A percentile compares a stretch with the other conserved stretches of the same genome.
These are phyloP conservation scores for Holothuria scabra DNA, from an alignment of 53 echinoderm and acorn worm species.

Conservation along the genomic window DNA sequence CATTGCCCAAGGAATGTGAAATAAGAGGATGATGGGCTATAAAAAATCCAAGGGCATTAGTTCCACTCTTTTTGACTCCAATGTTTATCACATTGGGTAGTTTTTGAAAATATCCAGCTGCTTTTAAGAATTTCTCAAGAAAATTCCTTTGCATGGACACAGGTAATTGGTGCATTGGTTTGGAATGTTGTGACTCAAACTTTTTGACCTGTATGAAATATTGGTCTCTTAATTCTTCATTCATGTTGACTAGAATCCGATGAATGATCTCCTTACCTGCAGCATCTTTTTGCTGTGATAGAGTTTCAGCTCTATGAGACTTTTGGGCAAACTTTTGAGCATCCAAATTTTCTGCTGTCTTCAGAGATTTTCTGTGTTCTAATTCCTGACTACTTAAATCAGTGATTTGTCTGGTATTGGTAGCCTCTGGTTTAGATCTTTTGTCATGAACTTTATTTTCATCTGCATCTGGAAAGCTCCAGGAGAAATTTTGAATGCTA, in stretches of 20 bases:
- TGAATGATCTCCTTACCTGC: too few relatives aligned
- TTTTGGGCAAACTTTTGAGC: too few relatives aligned
- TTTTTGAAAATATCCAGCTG: conserved; percentile 65
- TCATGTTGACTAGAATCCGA: neutral
- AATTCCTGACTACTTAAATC: too few relatives aligned
- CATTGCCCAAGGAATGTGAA: conserved; percentile 83
- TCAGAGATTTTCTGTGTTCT: too few relatives aligned
- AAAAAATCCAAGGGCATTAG: conserved; percentile 89
- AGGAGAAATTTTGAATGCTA: neutral
- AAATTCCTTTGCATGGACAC: conserved; percentile 68
- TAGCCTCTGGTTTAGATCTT: neutral
- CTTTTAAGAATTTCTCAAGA: conserved; percentile 41
- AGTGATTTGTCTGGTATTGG: too few relatives aligned
- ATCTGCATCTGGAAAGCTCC: conserved; percentile 1
- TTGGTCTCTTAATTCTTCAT: conserved; percentile 12
- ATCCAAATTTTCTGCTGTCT: too few relatives aligned
- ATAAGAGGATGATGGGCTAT: conserved; percentile 83
- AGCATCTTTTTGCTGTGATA: too few relatives aligned
- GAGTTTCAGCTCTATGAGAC: too few relatives aligned
- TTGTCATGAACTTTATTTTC: neutral
- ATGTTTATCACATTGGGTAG: conserved; percentile 81
- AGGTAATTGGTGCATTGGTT: conserved; percentile 26
- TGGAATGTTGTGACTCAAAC: conserved; percentile 18
- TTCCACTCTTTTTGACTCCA: conserved; percentile 95
- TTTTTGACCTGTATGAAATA: conserved; percentile 28